Base-by-base conservation (phyloP, 2,797 vertebrate species). In the Cryptoblepharus egeriae region DNA sequence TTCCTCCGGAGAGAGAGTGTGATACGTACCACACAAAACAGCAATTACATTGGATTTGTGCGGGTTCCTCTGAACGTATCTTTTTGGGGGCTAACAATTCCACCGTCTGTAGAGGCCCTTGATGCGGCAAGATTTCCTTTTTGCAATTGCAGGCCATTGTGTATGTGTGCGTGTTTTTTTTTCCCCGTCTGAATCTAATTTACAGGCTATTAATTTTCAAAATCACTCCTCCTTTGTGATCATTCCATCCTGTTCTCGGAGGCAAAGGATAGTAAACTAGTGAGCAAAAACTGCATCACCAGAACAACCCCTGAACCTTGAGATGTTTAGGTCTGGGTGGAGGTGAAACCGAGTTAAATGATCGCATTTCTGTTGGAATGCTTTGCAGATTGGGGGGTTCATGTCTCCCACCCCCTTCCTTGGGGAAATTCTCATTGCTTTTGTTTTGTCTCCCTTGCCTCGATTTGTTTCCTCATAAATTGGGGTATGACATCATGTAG, bases 151-250 rank as follows among this genome's bases (percentile, higher is more conserved):
- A 0, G 0, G 39, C 67, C 88, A 90, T 85, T 91, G 81, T 91
- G 81, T 68, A 4, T 26, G 32, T 4, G 75, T 0, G 1, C 12
- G 7, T 49, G 45, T 49, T 9, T 79, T 83, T 78, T 20, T 79
- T 6, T 57, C 65, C 75, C 42, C 10, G 39, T 82, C 90, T 85
- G 85, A 93, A 91, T 90, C 13, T 1, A 88, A 91, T 93, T 93
- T 93, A 83, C 90, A 88, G 89, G 89, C 80, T 92, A 77, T 84
- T 92, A 89, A 92, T 91, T 91, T 85, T 91, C 79, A 86, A 88
- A 83, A 78, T 35, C 61, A 87, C 84, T 90, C 75, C 70, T 85
- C 87, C 86, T 80, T 80, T 87, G 86, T 78, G 58, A 63, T 83
- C 28, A 39, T 39, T 5, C 57, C 35, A 49, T 13, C 13, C 61